Evolutionary conservation across 2,888 invertebrate genomes (phyloP).

Genomic region (Dynastes tityus): DNA sequence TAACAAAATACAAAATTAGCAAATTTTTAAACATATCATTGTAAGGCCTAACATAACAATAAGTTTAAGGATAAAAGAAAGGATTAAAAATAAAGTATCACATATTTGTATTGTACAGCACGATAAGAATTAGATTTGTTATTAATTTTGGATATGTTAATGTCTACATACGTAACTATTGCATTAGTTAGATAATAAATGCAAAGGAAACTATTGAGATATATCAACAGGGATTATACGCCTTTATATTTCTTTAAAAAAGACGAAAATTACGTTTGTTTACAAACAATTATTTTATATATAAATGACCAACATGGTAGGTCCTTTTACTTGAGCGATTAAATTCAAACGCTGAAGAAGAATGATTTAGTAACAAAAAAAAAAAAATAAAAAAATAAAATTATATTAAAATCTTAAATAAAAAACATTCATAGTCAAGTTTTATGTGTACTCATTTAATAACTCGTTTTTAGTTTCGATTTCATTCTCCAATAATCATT

Average conservation of each 20-base stretch:
- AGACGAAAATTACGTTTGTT: constrained; percentile 23
- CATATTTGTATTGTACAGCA: constrained; percentile 45
- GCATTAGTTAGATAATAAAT: constrained; percentile 30
- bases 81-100: constrained; percentile 44
- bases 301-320: too few relatives aligned
- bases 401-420: constrained; percentile 3
- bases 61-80: constrained; percentile 38
- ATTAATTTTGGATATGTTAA: constrained; percentile 22
- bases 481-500: too few relatives aligned
- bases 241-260: background rate
- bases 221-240: background rate
- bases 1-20: constrained; percentile 19
- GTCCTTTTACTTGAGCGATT: background rate
- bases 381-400: background rate
- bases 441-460: background rate
- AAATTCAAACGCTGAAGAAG: background rate
- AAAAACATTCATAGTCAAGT: constrained; percentile 14
- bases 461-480: background rate
- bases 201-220: constrained; percentile 5
- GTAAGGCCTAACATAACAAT: constrained; percentile 23
- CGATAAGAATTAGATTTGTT: constrained; percentile 29
- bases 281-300: background rate
- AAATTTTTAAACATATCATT: constrained; percentile 33
- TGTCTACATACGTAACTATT: constrained; percentile 42
- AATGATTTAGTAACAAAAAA: background rate